Evolutionary conservation across 2,888 invertebrate genomes (phyloP).

Genomic region (Ptilodon capucinus): DNA sequence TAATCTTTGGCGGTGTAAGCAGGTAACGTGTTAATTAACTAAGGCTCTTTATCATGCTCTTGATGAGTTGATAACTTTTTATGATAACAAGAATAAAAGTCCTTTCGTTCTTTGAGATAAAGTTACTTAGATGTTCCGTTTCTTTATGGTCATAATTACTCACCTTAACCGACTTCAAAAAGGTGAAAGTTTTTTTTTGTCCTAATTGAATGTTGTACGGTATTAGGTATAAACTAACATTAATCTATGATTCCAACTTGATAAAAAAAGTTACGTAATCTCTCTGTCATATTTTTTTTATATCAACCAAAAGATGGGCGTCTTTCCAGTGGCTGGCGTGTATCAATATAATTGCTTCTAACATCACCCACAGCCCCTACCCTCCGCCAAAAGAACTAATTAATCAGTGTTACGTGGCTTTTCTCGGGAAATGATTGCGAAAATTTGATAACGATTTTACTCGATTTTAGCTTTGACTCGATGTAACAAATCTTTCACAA

Average conservation of each 20-base stretch:
- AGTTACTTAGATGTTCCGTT: background rate
- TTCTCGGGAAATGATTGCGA: slow-evolving; percentile 12
- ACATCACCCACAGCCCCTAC: slow-evolving; percentile 36
- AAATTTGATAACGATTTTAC: background rate
- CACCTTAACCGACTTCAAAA: too few species aligned
- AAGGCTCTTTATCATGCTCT: background rate
- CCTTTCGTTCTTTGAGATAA: background rate
- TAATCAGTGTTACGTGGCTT: slow-evolving; percentile 38
- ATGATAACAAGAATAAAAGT: background rate
- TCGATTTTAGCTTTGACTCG: too few species aligned
- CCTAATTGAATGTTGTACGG: too few species aligned
- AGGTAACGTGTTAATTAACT: background rate
- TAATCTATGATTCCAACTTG: too few species aligned
- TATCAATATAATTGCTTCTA: slow-evolving; percentile 47
- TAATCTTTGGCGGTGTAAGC: background rate
- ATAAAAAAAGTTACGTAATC: too few species aligned
- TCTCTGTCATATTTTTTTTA: too few species aligned
- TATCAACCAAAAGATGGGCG: background rate
- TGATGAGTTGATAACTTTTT: background rate
- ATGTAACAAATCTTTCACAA: too few species aligned
- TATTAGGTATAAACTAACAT: too few species aligned
- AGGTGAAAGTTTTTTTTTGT: too few species aligned
- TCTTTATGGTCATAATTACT: background rate
- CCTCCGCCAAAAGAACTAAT: slow-evolving; percentile 45
- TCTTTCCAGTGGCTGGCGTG: slow-evolving; percentile 36